Conservation (phyloP, 2,797 vertebrate genomes). For the Mus minutoides region DNA sequence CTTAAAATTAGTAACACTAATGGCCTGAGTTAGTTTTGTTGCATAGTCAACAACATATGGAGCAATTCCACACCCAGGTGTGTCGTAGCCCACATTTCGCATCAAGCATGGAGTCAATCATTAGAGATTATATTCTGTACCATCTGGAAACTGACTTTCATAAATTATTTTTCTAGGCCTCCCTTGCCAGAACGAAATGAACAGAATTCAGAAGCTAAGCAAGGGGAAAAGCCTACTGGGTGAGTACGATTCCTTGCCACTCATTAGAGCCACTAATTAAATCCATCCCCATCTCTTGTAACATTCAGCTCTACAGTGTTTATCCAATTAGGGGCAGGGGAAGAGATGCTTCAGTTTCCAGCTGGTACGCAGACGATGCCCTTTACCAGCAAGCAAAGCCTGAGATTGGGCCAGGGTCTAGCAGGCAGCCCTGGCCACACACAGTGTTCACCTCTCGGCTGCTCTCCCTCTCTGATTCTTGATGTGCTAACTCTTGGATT, state of each 20-base stretch:
- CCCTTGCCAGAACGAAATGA: conserved; percentile 97
- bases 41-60: conserved; percentile 82
- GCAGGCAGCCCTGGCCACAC: no score
- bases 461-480: not conserved
- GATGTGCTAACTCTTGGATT: not conserved
- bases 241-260: conserved; percentile 88
- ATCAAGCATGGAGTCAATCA: conserved; percentile 83
- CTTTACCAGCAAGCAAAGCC: not conserved
- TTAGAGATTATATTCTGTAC: conserved; percentile 80
- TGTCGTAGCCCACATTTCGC: conserved; percentile 79
- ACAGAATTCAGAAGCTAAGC: conserved; percentile 95
- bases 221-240: conserved; percentile 95
- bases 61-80: conserved; percentile 84
- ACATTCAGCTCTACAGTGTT: conserved; percentile 75
- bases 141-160: conserved; percentile 88
- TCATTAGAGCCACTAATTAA: conserved; percentile 86
- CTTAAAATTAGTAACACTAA: conserved; percentile 81
- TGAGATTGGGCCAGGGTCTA: not conserved
- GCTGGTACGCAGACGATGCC: not conserved
- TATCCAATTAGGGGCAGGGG: conserved; percentile 80
- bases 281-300: conserved; percentile 82
- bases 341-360: not conserved
- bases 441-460: not conserved
- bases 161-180: conserved; percentile 90
- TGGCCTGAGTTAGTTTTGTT: conserved; percentile 83